These are phyloP conservation scores for Nannospalax galili DNA, from an alignment of 2,113 vertebrate species.

Conservation along the genomic window DNA sequence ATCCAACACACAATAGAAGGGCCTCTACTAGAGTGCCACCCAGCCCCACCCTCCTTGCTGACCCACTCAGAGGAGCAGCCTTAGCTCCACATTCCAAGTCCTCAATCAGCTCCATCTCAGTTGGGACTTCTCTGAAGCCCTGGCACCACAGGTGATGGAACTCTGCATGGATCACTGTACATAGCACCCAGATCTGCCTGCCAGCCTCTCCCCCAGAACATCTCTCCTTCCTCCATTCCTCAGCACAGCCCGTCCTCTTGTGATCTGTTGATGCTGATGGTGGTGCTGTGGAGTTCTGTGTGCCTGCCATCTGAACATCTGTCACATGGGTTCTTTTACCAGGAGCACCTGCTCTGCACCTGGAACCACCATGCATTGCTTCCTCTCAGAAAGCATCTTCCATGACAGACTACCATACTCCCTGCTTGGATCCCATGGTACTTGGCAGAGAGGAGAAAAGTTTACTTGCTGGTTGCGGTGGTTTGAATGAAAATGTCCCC, in stretches of 20 bases:
- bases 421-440: fast-evolving
- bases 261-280: not conserved
- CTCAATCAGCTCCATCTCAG: not conserved
- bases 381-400: not conserved
- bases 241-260: too few relatives aligned
- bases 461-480: too few relatives aligned
- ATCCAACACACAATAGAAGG: not conserved
- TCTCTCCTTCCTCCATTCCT: not conserved
- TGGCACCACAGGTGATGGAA: not conserved
- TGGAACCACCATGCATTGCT: not conserved
- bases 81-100: not conserved
- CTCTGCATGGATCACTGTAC: too few relatives aligned
- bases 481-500: too few relatives aligned
- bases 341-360: not conserved
- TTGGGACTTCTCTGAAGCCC: not conserved
- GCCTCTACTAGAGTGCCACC: too few relatives aligned
- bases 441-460: too few relatives aligned
- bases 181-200: too few relatives aligned
- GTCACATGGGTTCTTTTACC: fast-evolving
- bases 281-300: fast-evolving
- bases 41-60: not conserved
- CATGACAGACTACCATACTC: not conserved
- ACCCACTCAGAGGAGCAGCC: not conserved
- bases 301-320: fast-evolving
- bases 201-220: not conserved